Evolutionary conservation across 1,140 invertebrate genomes (phyloP), one percentile per base, ranked within the genome.

Genomic region (Pseudobourletiella spinata): DNA sequence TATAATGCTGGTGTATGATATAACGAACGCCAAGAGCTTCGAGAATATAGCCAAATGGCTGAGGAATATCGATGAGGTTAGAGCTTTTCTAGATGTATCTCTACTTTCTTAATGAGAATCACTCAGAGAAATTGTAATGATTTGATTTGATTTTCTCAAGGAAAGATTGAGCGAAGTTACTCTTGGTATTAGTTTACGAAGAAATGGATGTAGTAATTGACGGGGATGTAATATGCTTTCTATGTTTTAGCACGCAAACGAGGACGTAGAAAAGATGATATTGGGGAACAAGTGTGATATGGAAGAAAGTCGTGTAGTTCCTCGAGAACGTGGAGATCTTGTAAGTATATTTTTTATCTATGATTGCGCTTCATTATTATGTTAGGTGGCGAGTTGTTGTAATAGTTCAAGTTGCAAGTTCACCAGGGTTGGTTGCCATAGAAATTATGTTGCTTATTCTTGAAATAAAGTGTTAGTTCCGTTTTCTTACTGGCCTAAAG

Each of bases 251-350:
- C 95, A 99, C 82, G 96, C 95, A 22, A 98, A 95, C 81, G 95
- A 98, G 80, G 95, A 99, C 82, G 96, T 99, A 56, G 95, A 98
- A 73, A 98, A 98, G 78, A 98, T 99, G 95, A 94, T 99, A 72
- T 80, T 99, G 70, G 96, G 96, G 56, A 99, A 99, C 77, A 99
- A 99, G 81, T 97, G 94, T 85, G 96, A 99, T 81, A 95, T 98
- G 88, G 89, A 95, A 74, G 92, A 95, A 72, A 95, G 93, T 78
- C 82, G 96, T 78, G 87, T 92, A 72, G 93, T 99, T 63, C 86
- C 83, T 68, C 90, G 84, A 75, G 89, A 93, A 71, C 80, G 84
- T 72, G 93, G 93, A 71, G 89, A 95, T 80, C 83, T 84, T 63
- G 88, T 90, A 79, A 82, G 79, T 78, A 58, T 39, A 39, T n/a